Base-by-base conservation (phyloP, 2,113 vertebrate genomes). In the Gymnogyps californianus region DNA sequence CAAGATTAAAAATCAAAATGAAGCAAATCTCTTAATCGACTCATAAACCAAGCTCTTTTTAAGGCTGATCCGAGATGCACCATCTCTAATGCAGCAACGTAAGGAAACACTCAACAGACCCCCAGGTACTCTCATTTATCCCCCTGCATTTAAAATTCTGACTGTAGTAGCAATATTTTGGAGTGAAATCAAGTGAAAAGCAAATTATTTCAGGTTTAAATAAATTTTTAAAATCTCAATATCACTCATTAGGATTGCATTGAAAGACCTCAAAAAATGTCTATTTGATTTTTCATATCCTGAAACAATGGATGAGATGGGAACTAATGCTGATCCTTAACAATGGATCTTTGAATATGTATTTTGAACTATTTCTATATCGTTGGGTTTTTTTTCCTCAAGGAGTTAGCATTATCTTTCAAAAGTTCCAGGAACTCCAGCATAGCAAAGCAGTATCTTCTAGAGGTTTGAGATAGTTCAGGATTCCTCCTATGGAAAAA, bases 161-260 rank as follows among this genome's bases (percentile, higher is more conserved):
- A 13, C 19, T 64, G 20, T 21, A 76, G 15, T 57, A 87, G 17
- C 10, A 78, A 54, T n/a, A 28, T 47, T 84, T 70, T 70, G 9
- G 31, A 90, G 18, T 19, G 3, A 89, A 90, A 78, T 32, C 13
- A 76, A 58, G 5, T 29, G 6, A 51, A 91, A 87, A 90, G 3
- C 16, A 84, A 88, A 70, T 58, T 72, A 36, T 57, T 91, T 71
- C 36, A 24, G 10, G 3, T 40, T 89, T 38, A 62, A 77, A 69
- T n/a, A 22, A 22, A 5, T 26, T 59, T 36, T 34, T 0, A 13
- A 61, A 44, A 55, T 32, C 2, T 14, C 3, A 10, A 3, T 25
- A 83, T 17, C 2, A 15, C 8, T 28, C 71, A 29, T 69, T 38
- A 51, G 2, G 10, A 19, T 42, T 64, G 6, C 42, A 42, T 52